Base-by-base conservation (phyloP, 2,888 invertebrate genomes). In the Caenorhabditis parvicauda region DNA sequence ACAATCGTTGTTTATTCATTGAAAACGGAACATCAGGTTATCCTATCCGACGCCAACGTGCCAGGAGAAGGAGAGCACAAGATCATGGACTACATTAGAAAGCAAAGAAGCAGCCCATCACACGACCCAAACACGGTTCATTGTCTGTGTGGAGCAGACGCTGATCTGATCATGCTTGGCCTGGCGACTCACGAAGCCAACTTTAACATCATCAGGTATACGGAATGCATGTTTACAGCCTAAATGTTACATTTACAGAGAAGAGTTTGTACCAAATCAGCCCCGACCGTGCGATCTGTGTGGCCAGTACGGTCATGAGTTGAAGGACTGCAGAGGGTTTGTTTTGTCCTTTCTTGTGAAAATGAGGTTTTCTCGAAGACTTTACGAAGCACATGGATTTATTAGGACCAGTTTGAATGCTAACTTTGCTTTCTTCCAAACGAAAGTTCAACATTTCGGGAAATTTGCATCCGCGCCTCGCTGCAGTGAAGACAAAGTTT, bases 41-140 rank as follows among this genome's bases (percentile, higher is more conserved):
- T 99, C 76, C 85, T 99, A n/a, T 96, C 96, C 2, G 98, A 99
- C 83, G 96, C 98, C 1, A 98, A 95, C 83, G 94, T 92, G 4
- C 94, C 94, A 0, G 94, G 94, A 5, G 94, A 94, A 83, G 94
- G 98, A 0, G 98, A 98, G 83, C 98, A 98, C 82, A 98, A 98
- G 85, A 96, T 98, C 74, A 98, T 99, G 96, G 96, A 98, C 84
- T 98, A 88, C 82, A 93, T 98, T 73, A 87, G 98, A 14, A 64
- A 62, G 37, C 96, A 95, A 84, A 87, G 95, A 83, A 89, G 89
- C 88, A 82, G 77, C 55, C 64, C 70, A 0, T 89, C 91, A 82
- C 94, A 96, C 83, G 92, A 98, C 83, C 93, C 98, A 0, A 96
- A 99, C 83, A 96, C 96, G 0, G 90, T 78, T 71, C 98, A 98